Evolutionary conservation across 1,140 invertebrate species (phyloP).

Genomic region (Stegodyphus mimosarum): DNA sequence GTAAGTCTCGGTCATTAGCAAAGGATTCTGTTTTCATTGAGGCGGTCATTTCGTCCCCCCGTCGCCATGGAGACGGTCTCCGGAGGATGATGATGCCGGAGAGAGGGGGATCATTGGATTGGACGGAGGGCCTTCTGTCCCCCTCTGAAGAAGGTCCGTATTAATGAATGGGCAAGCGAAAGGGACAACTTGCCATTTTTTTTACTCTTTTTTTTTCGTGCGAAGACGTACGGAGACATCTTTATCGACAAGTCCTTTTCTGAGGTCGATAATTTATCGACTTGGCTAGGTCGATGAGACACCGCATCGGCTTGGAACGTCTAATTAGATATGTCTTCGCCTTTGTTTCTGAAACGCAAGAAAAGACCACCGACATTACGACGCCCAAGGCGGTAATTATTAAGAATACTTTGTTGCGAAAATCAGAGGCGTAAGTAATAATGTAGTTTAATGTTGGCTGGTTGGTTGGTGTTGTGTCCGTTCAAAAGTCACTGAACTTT

Average conservation of each 20-base stretch:
- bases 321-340: too few species aligned
- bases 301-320: too few species aligned
- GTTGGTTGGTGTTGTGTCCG: too few species aligned
- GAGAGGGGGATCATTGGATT: not conserved
- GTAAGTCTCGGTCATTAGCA: conserved; percentile 7
- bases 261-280: not conserved
- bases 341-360: too few species aligned
- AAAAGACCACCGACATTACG: too few species aligned
- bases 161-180: not conserved
- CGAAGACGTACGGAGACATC: not conserved
- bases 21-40: conserved; percentile 19
- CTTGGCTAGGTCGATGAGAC: too few species aligned
- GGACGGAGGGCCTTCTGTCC: not conserved
- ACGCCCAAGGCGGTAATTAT: too few species aligned
- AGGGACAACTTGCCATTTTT: not conserved
- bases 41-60: not conserved
- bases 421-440: too few species aligned
- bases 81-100: not conserved
- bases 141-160: not conserved
- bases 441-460: too few species aligned
- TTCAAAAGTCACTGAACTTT: too few species aligned
- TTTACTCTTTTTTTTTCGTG: not conserved
- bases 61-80: not conserved
- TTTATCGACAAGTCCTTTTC: not conserved
- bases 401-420: too few species aligned